phyloP scores from a whole-genome alignment of 1,140 invertebrate species.

The Euglossa dilemma region DNA sequence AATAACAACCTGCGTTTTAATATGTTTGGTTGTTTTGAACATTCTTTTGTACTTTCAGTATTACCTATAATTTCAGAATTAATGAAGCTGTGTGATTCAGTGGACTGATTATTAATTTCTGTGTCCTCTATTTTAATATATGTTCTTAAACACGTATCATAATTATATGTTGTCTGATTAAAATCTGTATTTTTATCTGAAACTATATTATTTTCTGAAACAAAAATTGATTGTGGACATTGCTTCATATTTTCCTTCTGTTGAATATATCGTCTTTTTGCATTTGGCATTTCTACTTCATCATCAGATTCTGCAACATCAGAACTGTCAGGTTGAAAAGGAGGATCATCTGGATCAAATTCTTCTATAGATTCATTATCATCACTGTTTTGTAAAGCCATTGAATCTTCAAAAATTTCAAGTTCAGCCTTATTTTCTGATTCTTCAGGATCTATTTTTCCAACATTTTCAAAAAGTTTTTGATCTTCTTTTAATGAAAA shows the following conservation, averaged over 20 bases:
- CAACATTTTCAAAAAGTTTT: background rate
- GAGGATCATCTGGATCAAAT: slow-evolving; percentile 78
- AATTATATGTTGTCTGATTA: slow-evolving; percentile 65
- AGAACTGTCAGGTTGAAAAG: slow-evolving; percentile 65
- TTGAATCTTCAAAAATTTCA: slow-evolving; percentile 51
- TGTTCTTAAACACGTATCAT: slow-evolving; percentile 61
- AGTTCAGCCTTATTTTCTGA: slow-evolving; percentile 14
- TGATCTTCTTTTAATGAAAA: slow-evolving; percentile 30
- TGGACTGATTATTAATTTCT: slow-evolving; percentile 33
- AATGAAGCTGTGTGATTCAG: slow-evolving; percentile 6
- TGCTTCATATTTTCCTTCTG: slow-evolving; percentile 44
- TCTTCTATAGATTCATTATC: slow-evolving; percentile 79
- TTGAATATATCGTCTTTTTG: slow-evolving; percentile 29
- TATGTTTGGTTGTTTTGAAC: slow-evolving; percentile 69
- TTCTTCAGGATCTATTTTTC: background rate
- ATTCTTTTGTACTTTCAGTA: slow-evolving; percentile 52
- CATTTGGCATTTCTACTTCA: slow-evolving; percentile 43
- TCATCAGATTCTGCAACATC: slow-evolving; percentile 61
- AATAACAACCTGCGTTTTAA: slow-evolving; percentile 68
- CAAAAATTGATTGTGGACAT: slow-evolving; percentile 17
- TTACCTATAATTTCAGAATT: slow-evolving; percentile 44
- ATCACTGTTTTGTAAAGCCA: slow-evolving; percentile 54
- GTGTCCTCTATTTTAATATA: slow-evolving; percentile 66
- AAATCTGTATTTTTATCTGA: slow-evolving; percentile 32
- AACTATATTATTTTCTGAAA: slow-evolving; percentile 21